Evolutionary conservation across 2,113 vertebrate genomes (phyloP), one percentile per base, ranked within the genome.

Genomic region (Eolophus roseicapilla): DNA sequence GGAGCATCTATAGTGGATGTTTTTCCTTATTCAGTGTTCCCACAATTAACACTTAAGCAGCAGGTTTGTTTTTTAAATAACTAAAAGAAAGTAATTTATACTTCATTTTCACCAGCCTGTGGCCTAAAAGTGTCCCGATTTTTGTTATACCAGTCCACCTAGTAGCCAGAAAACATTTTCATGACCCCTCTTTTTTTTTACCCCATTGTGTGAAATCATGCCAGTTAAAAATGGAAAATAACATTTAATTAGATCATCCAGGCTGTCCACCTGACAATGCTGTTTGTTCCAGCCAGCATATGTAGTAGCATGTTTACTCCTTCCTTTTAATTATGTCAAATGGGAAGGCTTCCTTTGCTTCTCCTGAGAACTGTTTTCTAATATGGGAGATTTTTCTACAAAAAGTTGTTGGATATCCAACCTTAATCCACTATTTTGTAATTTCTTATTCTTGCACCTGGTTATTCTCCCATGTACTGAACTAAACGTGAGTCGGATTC

Each of bases 321-420:
- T 94, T 84, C 39, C 46, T 80, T 95, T 94, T 80, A 85, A 94
- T 89, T 82, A 35, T 79, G 67, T 90, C 78, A 92, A 85, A 93
- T 82, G 49, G 85, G 53, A 85, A 57, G 62, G 14, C 69, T 94
- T 96, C 77, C 70, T 93, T 76, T 93, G 47, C 65, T 89, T 93
- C 76, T 89, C 84, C 67, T 73, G 74, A 82, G 63, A 85, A 41
- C 39, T 63, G 0, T 87, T 91, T 82, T 85, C n/a, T 85, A 50
- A 69, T 75, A 31, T 9, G 41, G 31, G 47, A 82, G 74, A 59
- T 33, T 79, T 37, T 89, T 82, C 52, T 92, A 63, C 75, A 82
- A 68, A 75, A 57, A 87, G 41, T 76, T 85, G 41, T 91, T 71
- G 23, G n/a, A 35, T 80, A 44, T 79, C 49, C 59, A 90, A 7